Percentiles rank a stretch among this genome's conserved stretches.
Conservation (phyloP, 1,140 invertebrate genomes). For the Cydia amplana region DNA sequence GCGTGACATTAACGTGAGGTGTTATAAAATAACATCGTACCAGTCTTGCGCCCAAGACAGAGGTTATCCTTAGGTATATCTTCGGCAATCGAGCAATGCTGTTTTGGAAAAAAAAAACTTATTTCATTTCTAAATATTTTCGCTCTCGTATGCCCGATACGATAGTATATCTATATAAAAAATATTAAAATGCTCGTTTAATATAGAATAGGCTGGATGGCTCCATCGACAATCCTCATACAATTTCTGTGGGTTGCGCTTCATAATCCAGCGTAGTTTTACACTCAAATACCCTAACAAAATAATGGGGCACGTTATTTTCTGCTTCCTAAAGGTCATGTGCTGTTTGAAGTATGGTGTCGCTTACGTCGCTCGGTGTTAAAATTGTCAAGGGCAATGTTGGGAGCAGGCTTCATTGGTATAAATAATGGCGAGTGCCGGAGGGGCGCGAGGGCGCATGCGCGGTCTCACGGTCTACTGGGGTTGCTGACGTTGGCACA, state of each 20-base stretch:
- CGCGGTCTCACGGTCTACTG: constrained; percentile 33
- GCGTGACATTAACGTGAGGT: no score
- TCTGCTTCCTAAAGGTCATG: neutral
- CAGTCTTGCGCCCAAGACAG: no score
- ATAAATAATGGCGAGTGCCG: constrained; percentile 29
- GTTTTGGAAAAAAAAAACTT: no score
- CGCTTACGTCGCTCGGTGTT: neutral
- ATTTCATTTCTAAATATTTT: no score
- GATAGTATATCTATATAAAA: no score
- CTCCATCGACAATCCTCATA: constrained; percentile 8
- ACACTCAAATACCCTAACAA: constrained; percentile 9
- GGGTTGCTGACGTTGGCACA: neutral
- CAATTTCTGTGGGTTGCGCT: constrained; percentile 7
- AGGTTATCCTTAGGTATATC: no score
- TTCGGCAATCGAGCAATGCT: no score
- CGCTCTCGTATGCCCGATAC: no score
- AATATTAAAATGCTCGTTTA: neutral
- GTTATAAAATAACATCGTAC: no score
- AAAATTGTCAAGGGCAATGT: neutral
- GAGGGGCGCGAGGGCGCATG: constrained; percentile 39
- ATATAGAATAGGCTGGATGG: neutral
- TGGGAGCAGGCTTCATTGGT: constrained; percentile 25
- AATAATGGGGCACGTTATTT: constrained; percentile 17
- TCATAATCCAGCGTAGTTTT: constrained; percentile 9
- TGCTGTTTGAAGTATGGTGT: neutral